Conservation (phyloP, 2,113 vertebrate genomes). For the Nyctereutes procyonoides region DNA sequence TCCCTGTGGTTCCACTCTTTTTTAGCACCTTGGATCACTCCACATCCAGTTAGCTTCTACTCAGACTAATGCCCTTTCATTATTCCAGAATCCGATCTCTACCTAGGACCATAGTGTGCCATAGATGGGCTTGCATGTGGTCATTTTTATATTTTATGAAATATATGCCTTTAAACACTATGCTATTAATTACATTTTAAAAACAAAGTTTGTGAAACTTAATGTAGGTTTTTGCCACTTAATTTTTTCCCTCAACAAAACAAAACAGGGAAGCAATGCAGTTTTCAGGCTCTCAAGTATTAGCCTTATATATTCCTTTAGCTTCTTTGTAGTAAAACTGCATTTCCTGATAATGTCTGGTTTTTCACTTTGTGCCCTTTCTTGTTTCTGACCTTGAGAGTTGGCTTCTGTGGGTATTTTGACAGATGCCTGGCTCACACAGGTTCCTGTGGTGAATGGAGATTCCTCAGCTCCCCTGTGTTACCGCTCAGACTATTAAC, state of each 20-base stretch:
- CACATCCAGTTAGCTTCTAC: neutral
- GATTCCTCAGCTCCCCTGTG: neutral
- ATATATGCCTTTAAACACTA: neutral
- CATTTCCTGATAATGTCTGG: neutral
- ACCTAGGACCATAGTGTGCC: neutral
- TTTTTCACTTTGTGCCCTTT: neutral
- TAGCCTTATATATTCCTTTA: neutral
- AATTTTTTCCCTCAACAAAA: neutral
- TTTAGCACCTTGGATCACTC: neutral
- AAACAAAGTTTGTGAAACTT: neutral
- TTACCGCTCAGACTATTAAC: neutral
- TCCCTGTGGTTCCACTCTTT: neutral
- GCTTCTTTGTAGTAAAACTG: neutral
- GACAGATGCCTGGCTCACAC: neutral
- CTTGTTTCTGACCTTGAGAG: neutral
- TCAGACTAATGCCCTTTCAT: neutral
- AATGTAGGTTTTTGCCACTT: neutral
- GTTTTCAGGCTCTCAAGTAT: slow-evolving; percentile 17
- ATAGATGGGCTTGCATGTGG: neutral
- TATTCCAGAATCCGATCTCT: neutral
- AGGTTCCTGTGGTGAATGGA: neutral
- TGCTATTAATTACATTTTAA: neutral
- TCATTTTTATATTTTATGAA: neutral
- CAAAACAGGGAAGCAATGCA: neutral
- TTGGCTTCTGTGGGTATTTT: neutral